phyloP scores from a whole-genome alignment of 1,140 invertebrate species.

The Neodiprion pinetum region DNA sequence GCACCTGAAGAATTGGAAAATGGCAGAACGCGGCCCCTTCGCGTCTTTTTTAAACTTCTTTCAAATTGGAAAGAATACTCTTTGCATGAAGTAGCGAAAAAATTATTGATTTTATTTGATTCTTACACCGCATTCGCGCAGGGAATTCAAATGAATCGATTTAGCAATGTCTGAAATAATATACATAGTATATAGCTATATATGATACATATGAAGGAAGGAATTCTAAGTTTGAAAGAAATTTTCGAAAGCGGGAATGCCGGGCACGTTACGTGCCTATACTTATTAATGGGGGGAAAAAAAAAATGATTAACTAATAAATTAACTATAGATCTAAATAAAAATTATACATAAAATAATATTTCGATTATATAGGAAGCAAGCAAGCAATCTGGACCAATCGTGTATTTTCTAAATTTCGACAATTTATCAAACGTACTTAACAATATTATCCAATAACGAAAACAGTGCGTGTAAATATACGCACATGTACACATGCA shows the following conservation, averaged over 20 bases:
- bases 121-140: no score
- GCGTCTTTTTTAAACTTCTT: background rate
- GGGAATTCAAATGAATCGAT: no score
- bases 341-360: background rate
- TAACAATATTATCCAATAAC: background rate
- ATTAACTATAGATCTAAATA: background rate
- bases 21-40: background rate
- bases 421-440: background rate
- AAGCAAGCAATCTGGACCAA: slow-evolving; percentile 20
- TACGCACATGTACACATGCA: no score
- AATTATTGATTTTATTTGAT: no score
- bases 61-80: background rate
- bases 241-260: background rate
- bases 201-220: no score
- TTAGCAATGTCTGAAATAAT: no score
- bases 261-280: background rate
- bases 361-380: background rate
- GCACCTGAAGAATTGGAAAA: slow-evolving; percentile 23
- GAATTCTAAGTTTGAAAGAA: background rate
- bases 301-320: background rate
- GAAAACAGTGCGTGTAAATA: background rate
- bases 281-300: background rate
- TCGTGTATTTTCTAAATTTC: slow-evolving; percentile 18
- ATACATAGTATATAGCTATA: no score
- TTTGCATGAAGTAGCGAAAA: no score